Percentiles rank a stretch among this genome's conserved stretches.
Conservation (phyloP, 1,140 invertebrate species). For the Aricia agestis region DNA sequence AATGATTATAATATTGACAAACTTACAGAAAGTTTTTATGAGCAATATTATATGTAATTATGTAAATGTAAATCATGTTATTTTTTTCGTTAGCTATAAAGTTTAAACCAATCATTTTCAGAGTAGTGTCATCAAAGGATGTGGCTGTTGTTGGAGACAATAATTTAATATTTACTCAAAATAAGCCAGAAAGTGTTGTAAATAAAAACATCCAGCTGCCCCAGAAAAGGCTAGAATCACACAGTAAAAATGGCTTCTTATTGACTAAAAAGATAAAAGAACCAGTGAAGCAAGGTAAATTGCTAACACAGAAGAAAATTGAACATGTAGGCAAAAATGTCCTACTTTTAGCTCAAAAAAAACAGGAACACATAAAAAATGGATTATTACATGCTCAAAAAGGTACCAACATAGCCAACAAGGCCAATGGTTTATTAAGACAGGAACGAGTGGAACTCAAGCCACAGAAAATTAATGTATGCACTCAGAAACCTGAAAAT, state of each 20-base stretch:
- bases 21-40: too few species aligned
- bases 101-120: conserved; percentile 25
- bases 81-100: not conserved
- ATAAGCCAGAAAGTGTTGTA: conserved; percentile 30
- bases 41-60: too few species aligned
- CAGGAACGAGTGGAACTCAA: too few species aligned
- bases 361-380: not conserved
- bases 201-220: not conserved
- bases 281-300: not conserved
- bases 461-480: too few species aligned
- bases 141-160: conserved; percentile 54
- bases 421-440: too few species aligned
- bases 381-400: too few species aligned
- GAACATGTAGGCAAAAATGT: conserved; percentile 1
- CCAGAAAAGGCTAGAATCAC: not conserved
- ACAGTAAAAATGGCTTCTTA: not conserved
- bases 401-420: too few species aligned
- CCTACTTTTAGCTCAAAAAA: not conserved
- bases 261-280: not conserved
- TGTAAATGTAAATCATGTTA: not conserved
- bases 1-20: too few species aligned
- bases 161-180: conserved; percentile 37
- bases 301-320: not conserved
- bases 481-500: too few species aligned
- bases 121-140: conserved; percentile 61